A percentile compares a stretch with the other conserved stretches of the same genome.
These are phyloP conservation scores for Cryptosula pallasiana DNA, from an alignment of 2,888 invertebrate genomes.

Conservation along the genomic window DNA sequence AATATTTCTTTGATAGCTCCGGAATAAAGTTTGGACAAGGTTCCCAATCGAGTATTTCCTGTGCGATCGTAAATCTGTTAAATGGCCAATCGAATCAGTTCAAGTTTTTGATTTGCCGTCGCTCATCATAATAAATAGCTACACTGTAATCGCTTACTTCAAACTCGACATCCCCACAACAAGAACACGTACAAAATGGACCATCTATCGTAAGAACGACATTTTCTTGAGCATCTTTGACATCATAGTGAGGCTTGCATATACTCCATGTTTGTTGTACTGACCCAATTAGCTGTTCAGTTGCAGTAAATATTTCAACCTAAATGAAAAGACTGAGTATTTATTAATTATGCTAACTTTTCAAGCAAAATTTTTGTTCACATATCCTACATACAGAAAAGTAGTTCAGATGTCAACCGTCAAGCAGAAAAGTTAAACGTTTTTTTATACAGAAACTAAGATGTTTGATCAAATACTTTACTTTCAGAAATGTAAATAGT, in stretches of 20 bases:
- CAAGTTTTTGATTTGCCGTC: too few species aligned
- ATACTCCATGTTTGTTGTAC: slow-evolving; percentile 23
- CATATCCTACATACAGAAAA: too few species aligned
- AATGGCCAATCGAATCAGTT: neutral
- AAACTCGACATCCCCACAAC: slow-evolving; percentile 23
- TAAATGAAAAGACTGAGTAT: too few species aligned
- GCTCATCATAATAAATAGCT: too few species aligned
- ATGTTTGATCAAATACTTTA: too few species aligned
- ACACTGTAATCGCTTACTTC: too few species aligned
- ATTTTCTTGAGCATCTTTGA: neutral
- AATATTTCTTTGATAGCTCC: slow-evolving; percentile 19
- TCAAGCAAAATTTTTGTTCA: too few species aligned
- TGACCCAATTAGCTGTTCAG: neutral
- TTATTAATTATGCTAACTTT: too few species aligned
- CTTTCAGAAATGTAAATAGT: too few species aligned
- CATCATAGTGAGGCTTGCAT: slow-evolving; percentile 2
- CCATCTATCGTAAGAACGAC: neutral
- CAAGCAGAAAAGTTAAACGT: too few species aligned
- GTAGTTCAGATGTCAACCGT: too few species aligned
- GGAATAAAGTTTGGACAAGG: neutral
- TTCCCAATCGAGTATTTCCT: neutral
- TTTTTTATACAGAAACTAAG: too few species aligned
- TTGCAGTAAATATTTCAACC: neutral
- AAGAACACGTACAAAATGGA: slow-evolving; percentile 9
- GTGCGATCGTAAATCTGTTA: neutral